A percentile compares a stretch with the other conserved stretches of the same genome.
Conservation (phyloP, 1,140 invertebrate genomes). For the Paralvinella palmiformis region DNA sequence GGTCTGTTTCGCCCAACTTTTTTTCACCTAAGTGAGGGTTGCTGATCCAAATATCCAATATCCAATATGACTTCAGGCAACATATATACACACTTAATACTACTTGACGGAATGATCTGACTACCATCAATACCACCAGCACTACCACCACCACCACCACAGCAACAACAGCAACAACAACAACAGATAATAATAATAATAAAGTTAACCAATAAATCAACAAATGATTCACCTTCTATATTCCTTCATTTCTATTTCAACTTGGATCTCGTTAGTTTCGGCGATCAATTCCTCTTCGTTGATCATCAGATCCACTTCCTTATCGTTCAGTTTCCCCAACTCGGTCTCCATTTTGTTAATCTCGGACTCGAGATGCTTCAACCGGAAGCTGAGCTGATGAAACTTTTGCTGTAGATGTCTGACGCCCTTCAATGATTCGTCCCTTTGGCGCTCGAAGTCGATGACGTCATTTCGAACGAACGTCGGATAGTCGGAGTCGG, state of each 20-base stretch:
- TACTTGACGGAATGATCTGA: too few relatives aligned
- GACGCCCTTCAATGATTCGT: constrained; percentile 24
- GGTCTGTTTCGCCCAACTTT: too few relatives aligned
- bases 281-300: constrained; percentile 26
- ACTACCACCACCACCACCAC: too few relatives aligned
- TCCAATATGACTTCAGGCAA: too few relatives aligned
- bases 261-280: constrained; percentile 25
- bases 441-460: constrained; percentile 28
- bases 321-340: constrained; percentile 16
- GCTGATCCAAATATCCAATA: too few relatives aligned
- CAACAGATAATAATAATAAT: background rate
- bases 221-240: too few relatives aligned
- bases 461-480: constrained; percentile 32
- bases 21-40: too few relatives aligned
- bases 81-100: too few relatives aligned
- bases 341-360: background rate
- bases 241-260: constrained; percentile 33
- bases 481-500: constrained; percentile 30
- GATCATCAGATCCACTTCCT: constrained; percentile 21
- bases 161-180: too few relatives aligned
- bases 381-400: constrained; percentile 25
- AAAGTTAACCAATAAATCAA: background rate
- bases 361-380: constrained; percentile 20
- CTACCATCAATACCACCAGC: too few relatives aligned
- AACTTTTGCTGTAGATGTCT: constrained; percentile 25